Evolutionary conservation across 2,888 invertebrate genomes (phyloP), one percentile per base, ranked within the genome.

Genomic region (Cataglyphis altisquamis): DNA sequence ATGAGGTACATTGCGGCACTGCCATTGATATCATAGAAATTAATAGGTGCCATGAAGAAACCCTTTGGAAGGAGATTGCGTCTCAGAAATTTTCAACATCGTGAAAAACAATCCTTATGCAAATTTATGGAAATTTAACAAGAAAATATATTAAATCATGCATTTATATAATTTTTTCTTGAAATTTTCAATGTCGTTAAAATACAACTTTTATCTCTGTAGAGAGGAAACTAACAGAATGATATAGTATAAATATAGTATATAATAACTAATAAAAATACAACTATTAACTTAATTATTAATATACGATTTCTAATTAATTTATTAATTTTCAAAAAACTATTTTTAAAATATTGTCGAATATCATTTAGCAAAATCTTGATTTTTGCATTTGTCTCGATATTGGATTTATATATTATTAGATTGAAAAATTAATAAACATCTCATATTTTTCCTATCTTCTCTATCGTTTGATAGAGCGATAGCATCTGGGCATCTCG

Each of bases 11-110:
- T 77, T 77, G 66, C 75, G 36, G 66, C 8, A 64, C 48, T 62
- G 63, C 63, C 63, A 75, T 75, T 77, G 66, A 77, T 77, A 77
- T 66, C 66, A 66, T 77, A 77, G 67, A 77, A 77, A 77, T 77
- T 77, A 77, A 55, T 77, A 77, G 77, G 66, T 77, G 52, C 77
- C 66, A 66, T 52, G 39, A 39, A 55, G 39, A 32, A 52, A 67
- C 21, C 32, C 48, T 63, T 77, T 55, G 55, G 55, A 67, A 52
- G 25, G 77, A 67, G 77, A 77, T 77, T 77, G n/a, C n/a, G 67
- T 55, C 25, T 15, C n/a, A 55, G 36, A 67, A 77, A 67, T 55
- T 77, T 77, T 77, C n/a, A 67, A 9, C 25, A n/a, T 12, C 4
- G 64, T 21, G 21, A 77, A 55, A 77, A 77, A 29, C 66, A 5